Base-by-base conservation (phyloP, 1,140 invertebrate species). In the Neoseiulus cucumeris region DNA sequence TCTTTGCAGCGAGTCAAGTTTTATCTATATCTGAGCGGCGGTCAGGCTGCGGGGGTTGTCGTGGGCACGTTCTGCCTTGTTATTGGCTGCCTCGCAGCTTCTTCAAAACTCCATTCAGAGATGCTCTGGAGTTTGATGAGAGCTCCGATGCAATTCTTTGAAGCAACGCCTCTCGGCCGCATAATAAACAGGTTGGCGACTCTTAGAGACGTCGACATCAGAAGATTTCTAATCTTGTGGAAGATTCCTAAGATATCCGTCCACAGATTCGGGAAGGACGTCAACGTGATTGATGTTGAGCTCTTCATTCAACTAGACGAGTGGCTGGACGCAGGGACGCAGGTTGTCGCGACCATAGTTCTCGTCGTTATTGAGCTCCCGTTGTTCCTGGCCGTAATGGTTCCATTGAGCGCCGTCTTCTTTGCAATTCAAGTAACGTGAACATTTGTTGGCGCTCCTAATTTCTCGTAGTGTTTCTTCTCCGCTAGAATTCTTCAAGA, bases 331-430 rank as follows among this genome's bases (percentile, higher is more conserved):
- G 17, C 70, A 64, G 64, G 72, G 33, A 82, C 83, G 71, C 76
- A 89, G 83, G 89, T 92, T 6, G 72, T 91, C 67, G 85, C 85
- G 39, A 91, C 90, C 2, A 75, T 96, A 66, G 94, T 96, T 73
- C 87, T 72, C n/a, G 71, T 73, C 14, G 69, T 64, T 25, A 39
- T 73, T 1, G 68, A 72, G 68, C 95, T 91, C 39, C 90, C 90
- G 0, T 80, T 85, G 70, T 94, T 96, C 77, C 73, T 91, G 67
- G 75, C 79, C 7, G 83, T 91, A 44, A 84, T 93, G 67, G 45
- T 94, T 67, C 91, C 91, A 7, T 83, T 96, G 71, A 84, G 82
- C 45, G 67, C 90, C 17, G 68, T 95, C 44, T 96, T 96, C 78
- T 90, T 90, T 73, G 84, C 94, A 69, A 84, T 91, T 69, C 82